Evolutionary conservation across 2,797 vertebrate genomes (phyloP).

Genomic region (Erithacus rubecula): DNA sequence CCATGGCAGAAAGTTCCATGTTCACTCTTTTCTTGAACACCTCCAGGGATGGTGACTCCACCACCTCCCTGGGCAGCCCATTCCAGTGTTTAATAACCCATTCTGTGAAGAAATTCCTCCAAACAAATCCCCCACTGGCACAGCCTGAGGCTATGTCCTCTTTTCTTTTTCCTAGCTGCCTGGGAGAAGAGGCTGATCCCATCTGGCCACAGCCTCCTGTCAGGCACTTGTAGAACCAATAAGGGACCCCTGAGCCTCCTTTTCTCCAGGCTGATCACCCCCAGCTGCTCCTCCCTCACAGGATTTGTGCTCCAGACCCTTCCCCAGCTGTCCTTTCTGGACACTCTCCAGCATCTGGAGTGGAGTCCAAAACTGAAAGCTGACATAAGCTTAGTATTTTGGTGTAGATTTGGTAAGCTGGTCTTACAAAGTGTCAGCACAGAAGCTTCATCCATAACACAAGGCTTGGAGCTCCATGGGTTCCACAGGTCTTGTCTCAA

Average conservation of each 20-base stretch:
- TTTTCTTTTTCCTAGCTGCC: background rate
- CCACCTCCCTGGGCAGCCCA: background rate
- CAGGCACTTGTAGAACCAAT: fast-evolving
- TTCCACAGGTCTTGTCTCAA: background rate
- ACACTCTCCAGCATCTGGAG: fast-evolving
- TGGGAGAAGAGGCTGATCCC: background rate
- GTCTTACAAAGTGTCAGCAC: background rate
- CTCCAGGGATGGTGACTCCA: background rate
- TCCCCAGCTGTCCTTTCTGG: background rate
- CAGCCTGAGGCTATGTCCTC: background rate
- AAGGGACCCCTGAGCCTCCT: background rate
- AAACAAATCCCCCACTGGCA: background rate
- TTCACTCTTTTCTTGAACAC: background rate
- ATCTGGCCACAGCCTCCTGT: background rate
- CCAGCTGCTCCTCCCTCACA: background rate
- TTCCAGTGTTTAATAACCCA: background rate
- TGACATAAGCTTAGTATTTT: fast-evolving
- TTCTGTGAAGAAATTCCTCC: background rate
- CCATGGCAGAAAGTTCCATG: background rate
- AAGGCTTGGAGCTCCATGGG: background rate
- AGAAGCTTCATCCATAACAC: background rate
- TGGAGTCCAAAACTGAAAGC: background rate
- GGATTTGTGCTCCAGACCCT: background rate
- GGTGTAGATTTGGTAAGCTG: background rate
- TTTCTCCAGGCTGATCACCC: background rate